Conservation (phyloP, 2,888 invertebrate species). For the Blastobasis adustella region DNA sequence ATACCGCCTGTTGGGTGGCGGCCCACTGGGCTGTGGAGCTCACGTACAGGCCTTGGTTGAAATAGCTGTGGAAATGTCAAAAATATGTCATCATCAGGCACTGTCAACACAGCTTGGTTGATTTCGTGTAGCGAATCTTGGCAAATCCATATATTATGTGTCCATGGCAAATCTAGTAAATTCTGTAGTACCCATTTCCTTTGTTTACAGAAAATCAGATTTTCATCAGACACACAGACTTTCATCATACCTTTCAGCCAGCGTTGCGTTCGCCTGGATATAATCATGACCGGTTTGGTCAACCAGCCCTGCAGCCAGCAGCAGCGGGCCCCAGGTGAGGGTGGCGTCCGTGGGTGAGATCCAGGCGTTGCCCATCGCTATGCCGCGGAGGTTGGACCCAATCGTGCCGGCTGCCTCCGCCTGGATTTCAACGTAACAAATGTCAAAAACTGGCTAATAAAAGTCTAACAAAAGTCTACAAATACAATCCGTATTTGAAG, state of each 20-base stretch:
- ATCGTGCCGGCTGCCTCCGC: conserved; percentile 78
- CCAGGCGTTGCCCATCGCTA: conserved; percentile 93
- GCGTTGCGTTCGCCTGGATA: conserved; percentile 74
- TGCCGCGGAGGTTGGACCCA: conserved; percentile 82
- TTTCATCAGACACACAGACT: too few species aligned
- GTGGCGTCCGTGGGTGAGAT: conserved; percentile 91
- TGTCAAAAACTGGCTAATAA: background rate
- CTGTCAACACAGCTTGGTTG: too few species aligned
- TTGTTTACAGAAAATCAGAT: too few species aligned
- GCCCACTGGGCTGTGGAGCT: conserved; percentile 80
- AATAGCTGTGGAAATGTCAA: conserved; percentile 29
- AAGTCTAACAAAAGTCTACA: background rate
- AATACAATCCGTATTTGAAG: too few species aligned
- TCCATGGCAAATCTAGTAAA: too few species aligned
- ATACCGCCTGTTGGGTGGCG: conserved; percentile 76
- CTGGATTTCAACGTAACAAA: conserved; percentile 38
- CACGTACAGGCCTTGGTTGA: conserved; percentile 73
- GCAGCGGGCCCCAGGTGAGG: conserved; percentile 86
- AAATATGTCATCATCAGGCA: too few species aligned
- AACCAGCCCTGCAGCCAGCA: conserved; percentile 83
- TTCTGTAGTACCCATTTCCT: too few species aligned
- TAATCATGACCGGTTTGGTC: conserved; percentile 78
- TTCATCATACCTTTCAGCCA: conserved; percentile 48
- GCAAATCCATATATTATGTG: too few species aligned
- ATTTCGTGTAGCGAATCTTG: too few species aligned